A percentile compares a stretch with the other conserved stretches of the same genome.
These are phyloP conservation scores for Atrina japonica DNA, from an alignment of 2,888 invertebrate genomes.

Conservation along the genomic window DNA sequence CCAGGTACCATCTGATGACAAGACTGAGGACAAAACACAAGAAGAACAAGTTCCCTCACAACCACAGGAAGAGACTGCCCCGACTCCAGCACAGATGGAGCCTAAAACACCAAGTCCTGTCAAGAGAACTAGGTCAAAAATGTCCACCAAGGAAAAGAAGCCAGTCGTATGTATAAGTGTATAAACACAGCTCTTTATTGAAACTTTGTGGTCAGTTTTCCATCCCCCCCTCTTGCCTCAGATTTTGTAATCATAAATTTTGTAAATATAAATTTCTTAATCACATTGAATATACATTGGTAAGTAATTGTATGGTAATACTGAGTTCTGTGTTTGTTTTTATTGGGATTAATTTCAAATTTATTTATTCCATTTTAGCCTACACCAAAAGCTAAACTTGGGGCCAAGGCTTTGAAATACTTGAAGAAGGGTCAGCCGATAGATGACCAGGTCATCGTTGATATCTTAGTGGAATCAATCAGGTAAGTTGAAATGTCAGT, in stretches of 20 bases:
- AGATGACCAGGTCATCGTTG: slow-evolving; percentile 77
- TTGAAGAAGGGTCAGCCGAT: slow-evolving; percentile 77
- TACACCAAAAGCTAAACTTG: slow-evolving; percentile 77
- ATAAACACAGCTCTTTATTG: not conserved
- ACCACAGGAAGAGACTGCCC: not conserved
- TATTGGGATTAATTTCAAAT: too few species aligned
- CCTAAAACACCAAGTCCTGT: slow-evolving; percentile 11
- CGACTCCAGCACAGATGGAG: too few species aligned
- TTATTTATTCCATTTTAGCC: slow-evolving; percentile 65
- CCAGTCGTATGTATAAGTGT: slow-evolving; percentile 27
- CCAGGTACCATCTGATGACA: slow-evolving; percentile 1
- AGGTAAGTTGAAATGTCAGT: slow-evolving; percentile 70
- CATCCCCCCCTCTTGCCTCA: not conserved
- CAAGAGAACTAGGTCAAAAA: slow-evolving; percentile 29
- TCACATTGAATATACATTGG: too few species aligned
- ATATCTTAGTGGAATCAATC: slow-evolving; percentile 77
- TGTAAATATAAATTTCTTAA: too few species aligned
- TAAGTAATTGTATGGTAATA: too few species aligned
- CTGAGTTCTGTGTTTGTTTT: too few species aligned
- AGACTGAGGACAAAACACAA: slow-evolving; percentile 4
- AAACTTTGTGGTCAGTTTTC: not conserved
- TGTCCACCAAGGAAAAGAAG: slow-evolving; percentile 33
- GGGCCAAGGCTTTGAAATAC: slow-evolving; percentile 72
- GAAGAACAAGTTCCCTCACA: slow-evolving; percentile 1
- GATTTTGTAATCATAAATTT: too few species aligned